Evolutionary conservation across 2,888 invertebrate species (phyloP).

Genomic region (Eilema depressum): DNA sequence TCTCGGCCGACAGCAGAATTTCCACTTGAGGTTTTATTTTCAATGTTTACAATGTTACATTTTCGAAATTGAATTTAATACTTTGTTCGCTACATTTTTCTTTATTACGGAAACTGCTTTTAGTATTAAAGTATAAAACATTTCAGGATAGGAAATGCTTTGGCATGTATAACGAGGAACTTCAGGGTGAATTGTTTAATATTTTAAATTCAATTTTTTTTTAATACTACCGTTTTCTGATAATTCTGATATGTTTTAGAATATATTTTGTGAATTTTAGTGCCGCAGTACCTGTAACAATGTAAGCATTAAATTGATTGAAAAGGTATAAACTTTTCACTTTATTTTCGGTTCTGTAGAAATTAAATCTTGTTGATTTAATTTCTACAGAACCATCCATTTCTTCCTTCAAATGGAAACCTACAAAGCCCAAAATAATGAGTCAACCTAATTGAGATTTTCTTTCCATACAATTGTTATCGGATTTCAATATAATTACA

Average conservation of each 20-base stretch:
- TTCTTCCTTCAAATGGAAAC: neutral
- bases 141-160: neutral
- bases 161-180: neutral
- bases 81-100: conserved; percentile 29
- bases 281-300: too few relatives aligned
- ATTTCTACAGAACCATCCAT: too few relatives aligned
- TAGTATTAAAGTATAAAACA: neutral
- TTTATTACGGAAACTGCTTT: conserved; percentile 18
- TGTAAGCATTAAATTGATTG: too few relatives aligned
- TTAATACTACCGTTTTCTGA: neutral
- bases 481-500: conserved; percentile 4
- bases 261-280: too few relatives aligned
- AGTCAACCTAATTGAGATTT: neutral
- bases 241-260: too few relatives aligned
- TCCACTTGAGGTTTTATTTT: conserved; percentile 52
- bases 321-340: neutral
- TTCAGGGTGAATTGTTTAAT: neutral
- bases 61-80: conserved; percentile 50
- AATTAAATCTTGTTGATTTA: too few relatives aligned
- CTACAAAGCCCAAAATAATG: neutral
- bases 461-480: conserved; percentile 10
- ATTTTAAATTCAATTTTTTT: neutral
- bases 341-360: neutral
- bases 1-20: conserved; percentile 42
- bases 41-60: conserved; percentile 52